Evolutionary conservation across 2,113 vertebrate species (phyloP), one percentile per base, ranked within the genome.

Genomic region (Tachysurus fulvidraco): DNA sequence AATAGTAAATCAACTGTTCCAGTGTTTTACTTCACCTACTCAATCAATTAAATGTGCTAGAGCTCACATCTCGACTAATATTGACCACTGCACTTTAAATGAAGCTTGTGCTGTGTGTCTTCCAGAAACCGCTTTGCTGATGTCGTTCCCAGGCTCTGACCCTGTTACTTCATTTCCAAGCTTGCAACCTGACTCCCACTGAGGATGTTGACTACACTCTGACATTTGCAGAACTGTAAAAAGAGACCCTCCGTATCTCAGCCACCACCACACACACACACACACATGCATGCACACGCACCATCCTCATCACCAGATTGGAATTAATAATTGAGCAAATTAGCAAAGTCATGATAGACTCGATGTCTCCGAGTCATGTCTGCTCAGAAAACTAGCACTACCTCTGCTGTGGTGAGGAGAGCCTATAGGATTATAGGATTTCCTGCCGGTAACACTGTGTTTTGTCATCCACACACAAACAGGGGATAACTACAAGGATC

Each of bases 221-320:
- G 90, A 94, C 90, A 93, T 93, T 93, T 89, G 92, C 17, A 87
- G 83, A 91, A 87, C 82, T 79, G 92, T 91, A 94, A 94, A 84
- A 16, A 60, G 91, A 93, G 91, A 92, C 85, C 55, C 88, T 50
- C 82, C 13, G 17, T n/a, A 17, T 28, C 46, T 7, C 73, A 1
- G 11, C 25, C 5, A 4, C 90, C 83, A 13, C 19, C 14, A 73
- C 36, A 41, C 36, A 74, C 36, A 74, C 41, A 44, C 69, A 52
- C 46, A 28, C 25, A 17, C 23, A 77, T 23, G n/a, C 10, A 50
- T n/a, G n/a, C 8, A 8, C 28, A 54, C 52, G 30, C 52, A 6
- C 44, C 46, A 79, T 36, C 77, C 77, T 79, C 28, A 30, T 79
- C 79, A 90, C 83, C 90, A 94, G 88, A 93, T 92, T 89, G 86